Conservation (phyloP, 1,140 invertebrate genomes). For the Triops cancriformis region DNA sequence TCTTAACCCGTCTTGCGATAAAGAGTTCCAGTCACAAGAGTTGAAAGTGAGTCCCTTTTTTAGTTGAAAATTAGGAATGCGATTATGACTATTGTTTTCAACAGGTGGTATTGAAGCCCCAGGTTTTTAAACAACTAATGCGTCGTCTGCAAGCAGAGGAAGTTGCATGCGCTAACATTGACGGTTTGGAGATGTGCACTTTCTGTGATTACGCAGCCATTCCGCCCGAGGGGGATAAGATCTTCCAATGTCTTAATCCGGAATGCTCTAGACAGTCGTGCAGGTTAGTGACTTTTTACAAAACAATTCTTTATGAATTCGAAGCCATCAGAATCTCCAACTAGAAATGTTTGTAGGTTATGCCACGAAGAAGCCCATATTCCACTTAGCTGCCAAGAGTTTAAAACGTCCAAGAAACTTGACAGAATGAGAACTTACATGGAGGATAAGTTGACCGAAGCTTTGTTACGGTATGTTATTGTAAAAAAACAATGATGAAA, state of each 20-base stretch:
- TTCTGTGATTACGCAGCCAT: slow-evolving; percentile 56
- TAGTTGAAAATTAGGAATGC: too few relatives aligned
- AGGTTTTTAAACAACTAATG: slow-evolving; percentile 47
- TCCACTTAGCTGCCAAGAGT: slow-evolving; percentile 53
- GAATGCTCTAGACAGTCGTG: slow-evolving; percentile 58
- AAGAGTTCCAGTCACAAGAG: not conserved
- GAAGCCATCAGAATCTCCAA: too few relatives aligned
- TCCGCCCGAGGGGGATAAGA: slow-evolving; percentile 47
- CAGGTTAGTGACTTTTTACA: slow-evolving; percentile 38
- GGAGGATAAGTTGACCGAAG: slow-evolving; percentile 57
- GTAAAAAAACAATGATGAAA: too few relatives aligned
- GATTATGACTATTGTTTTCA: too few relatives aligned
- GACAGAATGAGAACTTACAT: slow-evolving; percentile 48
- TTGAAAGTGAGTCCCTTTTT: not conserved
- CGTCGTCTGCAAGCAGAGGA: slow-evolving; percentile 49
- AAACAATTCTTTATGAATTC: too few relatives aligned
- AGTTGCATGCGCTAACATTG: slow-evolving; percentile 49
- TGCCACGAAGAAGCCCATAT: slow-evolving; percentile 55
- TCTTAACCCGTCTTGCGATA: not conserved
- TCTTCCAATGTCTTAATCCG: slow-evolving; percentile 54
- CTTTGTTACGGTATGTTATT: slow-evolving; percentile 50
- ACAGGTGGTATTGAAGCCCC: slow-evolving; percentile 42
- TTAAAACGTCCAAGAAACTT: slow-evolving; percentile 46
- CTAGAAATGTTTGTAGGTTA: too few relatives aligned
- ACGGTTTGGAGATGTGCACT: slow-evolving; percentile 53